phyloP scores from a whole-genome alignment of 1,140 invertebrate species.

The Leptinotarsa defecta region DNA sequence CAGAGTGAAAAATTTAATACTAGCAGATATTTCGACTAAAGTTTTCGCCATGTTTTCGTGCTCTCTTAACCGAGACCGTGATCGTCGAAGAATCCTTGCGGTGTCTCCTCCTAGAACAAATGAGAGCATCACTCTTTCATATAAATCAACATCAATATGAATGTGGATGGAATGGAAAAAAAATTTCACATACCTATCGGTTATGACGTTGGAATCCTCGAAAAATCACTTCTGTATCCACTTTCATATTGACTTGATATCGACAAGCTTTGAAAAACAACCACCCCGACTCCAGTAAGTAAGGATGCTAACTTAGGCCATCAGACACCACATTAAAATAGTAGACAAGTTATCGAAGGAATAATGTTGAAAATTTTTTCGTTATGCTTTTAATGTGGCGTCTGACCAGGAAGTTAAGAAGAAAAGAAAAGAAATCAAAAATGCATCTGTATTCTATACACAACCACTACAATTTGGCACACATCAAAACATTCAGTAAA shows the following conservation, averaged over 20 bases:
- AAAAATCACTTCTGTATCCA: slow-evolving; percentile 34
- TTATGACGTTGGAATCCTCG: slow-evolving; percentile 8
- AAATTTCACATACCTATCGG: slow-evolving; percentile 32
- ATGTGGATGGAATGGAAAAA: slow-evolving; percentile 35
- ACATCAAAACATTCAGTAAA: neutral
- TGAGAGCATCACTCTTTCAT: slow-evolving; percentile 37
- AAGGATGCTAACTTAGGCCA: neutral
- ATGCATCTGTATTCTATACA: slow-evolving; percentile 3
- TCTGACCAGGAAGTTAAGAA: neutral
- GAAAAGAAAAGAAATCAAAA: neutral
- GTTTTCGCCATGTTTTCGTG: neutral
- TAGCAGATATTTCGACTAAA: neutral
- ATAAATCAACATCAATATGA: slow-evolving; percentile 35
- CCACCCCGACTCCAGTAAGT: neutral
- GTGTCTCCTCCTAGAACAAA: slow-evolving; percentile 94
- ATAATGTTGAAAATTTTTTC: neutral
- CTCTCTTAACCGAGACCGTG: slow-evolving; percentile 89
- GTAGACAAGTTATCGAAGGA: too few relatives aligned
- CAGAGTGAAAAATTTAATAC: neutral
- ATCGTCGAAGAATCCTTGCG: slow-evolving; percentile 98
- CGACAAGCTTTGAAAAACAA: neutral
- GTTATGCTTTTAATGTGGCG: neutral
- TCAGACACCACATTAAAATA: neutral
- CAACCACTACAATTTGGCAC: neutral
- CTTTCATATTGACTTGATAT: slow-evolving; percentile 38